Conservation (phyloP, 2,888 invertebrate species). For the Harmothoe impar region DNA sequence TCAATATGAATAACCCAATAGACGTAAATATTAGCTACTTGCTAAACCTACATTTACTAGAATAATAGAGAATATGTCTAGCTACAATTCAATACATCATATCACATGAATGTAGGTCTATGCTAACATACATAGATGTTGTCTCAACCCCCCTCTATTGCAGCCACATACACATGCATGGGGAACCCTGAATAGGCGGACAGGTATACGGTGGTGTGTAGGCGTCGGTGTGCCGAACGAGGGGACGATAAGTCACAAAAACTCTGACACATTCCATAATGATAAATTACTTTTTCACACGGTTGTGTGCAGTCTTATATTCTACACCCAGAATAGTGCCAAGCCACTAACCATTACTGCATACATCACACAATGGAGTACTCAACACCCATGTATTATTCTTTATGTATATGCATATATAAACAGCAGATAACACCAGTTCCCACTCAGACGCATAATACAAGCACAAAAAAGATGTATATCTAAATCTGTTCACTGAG, state of each 20-base stretch:
- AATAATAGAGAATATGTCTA: no score
- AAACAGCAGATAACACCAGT: not conserved
- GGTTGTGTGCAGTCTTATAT: not conserved
- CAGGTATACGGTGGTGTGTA: no score
- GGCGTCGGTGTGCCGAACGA: no score
- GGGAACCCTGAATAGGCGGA: no score
- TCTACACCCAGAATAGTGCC: not conserved
- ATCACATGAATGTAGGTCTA: no score
- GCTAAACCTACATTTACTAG: no score
- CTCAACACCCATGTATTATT: constrained; percentile 22
- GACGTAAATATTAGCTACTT: no score
- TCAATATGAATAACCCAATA: no score
- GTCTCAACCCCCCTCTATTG: no score
- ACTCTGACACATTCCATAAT: not conserved
- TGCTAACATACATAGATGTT: no score
- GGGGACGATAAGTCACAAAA: not conserved
- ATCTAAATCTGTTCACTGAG: not conserved
- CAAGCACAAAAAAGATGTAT: not conserved
- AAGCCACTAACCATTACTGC: not conserved
- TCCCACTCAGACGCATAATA: not conserved
- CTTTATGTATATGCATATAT: not conserved
- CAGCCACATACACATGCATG: no score
- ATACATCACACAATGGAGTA: not conserved
- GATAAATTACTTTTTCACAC: constrained; percentile 13
- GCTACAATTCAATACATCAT: no score